Evolutionary conservation across 1,140 invertebrate genomes (phyloP).

Genomic region (Microvelia longipes): DNA sequence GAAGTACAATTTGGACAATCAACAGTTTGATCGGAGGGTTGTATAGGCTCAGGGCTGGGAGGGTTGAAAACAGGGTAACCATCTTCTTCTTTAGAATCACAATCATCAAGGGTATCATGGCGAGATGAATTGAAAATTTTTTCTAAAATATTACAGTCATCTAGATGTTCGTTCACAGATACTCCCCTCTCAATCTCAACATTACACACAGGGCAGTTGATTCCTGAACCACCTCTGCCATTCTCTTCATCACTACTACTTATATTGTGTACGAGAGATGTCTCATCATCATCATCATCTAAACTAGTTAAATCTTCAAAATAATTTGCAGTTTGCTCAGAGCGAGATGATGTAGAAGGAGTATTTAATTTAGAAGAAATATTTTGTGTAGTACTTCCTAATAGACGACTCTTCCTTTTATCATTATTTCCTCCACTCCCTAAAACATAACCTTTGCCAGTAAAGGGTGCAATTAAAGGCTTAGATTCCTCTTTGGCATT

Average conservation of each 20-base stretch:
- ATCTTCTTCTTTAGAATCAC: background rate
- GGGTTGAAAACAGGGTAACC: background rate
- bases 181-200: background rate
- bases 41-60: background rate
- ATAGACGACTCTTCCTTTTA: slow-evolving; percentile 8
- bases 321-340: background rate
- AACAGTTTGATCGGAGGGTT: background rate
- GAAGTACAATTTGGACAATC: background rate
- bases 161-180: background rate
- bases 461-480: slow-evolving; percentile 7
- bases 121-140: background rate
- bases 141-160: background rate
- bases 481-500: background rate
- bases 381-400: background rate
- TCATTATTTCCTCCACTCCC: slow-evolving; percentile 5
- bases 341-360: background rate
- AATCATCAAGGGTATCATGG: background rate
- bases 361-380: background rate
- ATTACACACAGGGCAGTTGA: background rate
- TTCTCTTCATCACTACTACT: background rate
- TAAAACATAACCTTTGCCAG: slow-evolving; percentile 13
- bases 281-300: background rate
- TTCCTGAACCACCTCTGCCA: background rate
- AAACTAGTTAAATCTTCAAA: background rate
- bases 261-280: background rate